Percentiles rank a stretch among this genome's conserved stretches.
Conservation (phyloP, 64 coral and sea anemone genomes). For the Dendrophyllia cribrosa region DNA sequence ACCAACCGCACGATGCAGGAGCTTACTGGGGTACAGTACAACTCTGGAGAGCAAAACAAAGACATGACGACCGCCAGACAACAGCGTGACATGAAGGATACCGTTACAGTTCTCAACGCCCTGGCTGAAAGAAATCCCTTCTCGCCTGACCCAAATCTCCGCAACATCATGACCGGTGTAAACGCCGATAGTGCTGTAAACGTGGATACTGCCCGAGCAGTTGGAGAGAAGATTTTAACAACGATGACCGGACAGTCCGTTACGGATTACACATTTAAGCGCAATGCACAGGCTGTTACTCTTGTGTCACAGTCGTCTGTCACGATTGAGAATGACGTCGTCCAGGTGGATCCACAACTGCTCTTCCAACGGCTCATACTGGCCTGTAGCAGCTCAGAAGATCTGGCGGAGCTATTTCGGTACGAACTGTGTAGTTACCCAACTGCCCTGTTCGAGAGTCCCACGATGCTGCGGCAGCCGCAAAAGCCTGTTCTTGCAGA, state of each 20-base stretch:
- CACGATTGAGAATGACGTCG: not conserved
- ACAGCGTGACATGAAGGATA: conserved; percentile 31
- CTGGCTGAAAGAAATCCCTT: not conserved
- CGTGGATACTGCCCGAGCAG: not conserved
- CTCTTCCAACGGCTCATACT: conserved; percentile 13
- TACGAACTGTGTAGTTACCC: not conserved
- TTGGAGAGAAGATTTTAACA: not conserved
- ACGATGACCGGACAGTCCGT: conserved; percentile 1
- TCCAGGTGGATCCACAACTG: not conserved
- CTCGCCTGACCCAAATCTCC: not conserved
- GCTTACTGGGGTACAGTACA: too few relatives aligned
- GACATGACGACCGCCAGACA: not conserved
- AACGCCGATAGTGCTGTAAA: conserved; percentile 12
- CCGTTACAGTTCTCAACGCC: not conserved
- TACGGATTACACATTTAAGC: not conserved
- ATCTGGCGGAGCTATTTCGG: not conserved
- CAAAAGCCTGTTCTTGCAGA: conserved; percentile 74
- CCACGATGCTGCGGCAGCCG: conserved; percentile 4
- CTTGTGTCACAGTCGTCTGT: conserved; percentile 9
- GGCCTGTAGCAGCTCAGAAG: conserved; percentile 1
- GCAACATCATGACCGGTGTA: conserved; percentile 27
- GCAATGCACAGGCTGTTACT: conserved; percentile 15
- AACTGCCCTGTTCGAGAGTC: not conserved
- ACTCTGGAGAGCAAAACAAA: too few relatives aligned
- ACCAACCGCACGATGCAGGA: too few relatives aligned